Percentiles rank a stretch among this genome's conserved stretches.
Conservation (phyloP, 2,888 invertebrate genomes). For the Ochropacha duplaris region DNA sequence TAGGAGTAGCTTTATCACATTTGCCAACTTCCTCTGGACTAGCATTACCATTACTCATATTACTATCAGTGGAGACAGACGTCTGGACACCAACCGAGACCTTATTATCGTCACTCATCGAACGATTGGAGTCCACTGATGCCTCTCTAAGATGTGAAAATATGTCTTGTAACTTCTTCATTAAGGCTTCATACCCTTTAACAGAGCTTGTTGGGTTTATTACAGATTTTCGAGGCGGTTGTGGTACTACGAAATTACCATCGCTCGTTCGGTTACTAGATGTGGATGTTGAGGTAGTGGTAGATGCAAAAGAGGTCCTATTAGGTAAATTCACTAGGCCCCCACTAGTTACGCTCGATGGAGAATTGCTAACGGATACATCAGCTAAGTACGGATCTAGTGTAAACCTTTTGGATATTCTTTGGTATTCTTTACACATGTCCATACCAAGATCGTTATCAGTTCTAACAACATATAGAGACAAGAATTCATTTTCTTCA, state of each 20-base stretch:
- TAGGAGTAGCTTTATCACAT: conserved; percentile 76
- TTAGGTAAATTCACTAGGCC: conserved; percentile 71
- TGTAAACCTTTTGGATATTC: conserved; percentile 73
- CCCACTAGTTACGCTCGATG: conserved; percentile 75
- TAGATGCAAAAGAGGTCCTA: conserved; percentile 72
- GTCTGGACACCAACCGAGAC: conserved; percentile 71
- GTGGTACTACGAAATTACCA: conserved; percentile 76
- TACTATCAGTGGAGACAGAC: conserved; percentile 51
- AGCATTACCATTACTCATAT: conserved; percentile 68
- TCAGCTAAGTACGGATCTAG: conserved; percentile 76
- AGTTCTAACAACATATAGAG: conserved; percentile 70
- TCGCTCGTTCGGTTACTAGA: conserved; percentile 74
- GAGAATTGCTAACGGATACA: conserved; percentile 69
- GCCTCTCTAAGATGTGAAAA: conserved; percentile 66
- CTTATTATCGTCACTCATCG: conserved; percentile 67
- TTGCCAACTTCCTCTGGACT: conserved; percentile 71
- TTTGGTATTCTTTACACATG: conserved; percentile 75
- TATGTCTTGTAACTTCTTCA: conserved; percentile 73
- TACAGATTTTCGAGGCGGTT: conserved; percentile 71
- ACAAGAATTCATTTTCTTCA: conserved; percentile 75
- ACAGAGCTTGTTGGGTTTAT: conserved; percentile 65
- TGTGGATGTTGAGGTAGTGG: conserved; percentile 67
- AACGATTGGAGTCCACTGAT: conserved; percentile 56
- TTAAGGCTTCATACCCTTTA: conserved; percentile 70
- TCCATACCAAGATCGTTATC: conserved; percentile 76